Percentiles rank a stretch among this genome's conserved stretches.
These are phyloP conservation scores for Silurus lanzhouensis DNA, from an alignment of 2,797 vertebrate genomes.

Conservation along the genomic window DNA sequence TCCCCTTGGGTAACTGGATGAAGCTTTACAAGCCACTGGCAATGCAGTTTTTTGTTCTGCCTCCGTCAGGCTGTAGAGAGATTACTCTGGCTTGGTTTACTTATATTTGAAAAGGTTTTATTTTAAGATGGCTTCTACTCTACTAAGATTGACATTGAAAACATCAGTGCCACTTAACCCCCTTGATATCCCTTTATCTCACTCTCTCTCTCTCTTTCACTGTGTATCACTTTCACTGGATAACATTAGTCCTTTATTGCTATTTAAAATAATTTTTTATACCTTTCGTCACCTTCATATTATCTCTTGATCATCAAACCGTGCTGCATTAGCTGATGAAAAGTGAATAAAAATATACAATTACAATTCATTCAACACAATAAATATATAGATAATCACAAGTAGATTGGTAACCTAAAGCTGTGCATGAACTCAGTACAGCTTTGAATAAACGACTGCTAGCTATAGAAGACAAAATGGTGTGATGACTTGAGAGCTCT, in stretches of 20 bases:
- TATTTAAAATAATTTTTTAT: neutral
- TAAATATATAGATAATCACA: conserved; percentile 1
- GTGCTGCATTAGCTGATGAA: neutral
- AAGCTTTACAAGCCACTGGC: conserved; percentile 44
- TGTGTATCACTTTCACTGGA: neutral
- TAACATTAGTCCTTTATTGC: neutral
- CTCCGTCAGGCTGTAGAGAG: conserved; percentile 40
- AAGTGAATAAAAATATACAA: conserved; percentile 16
- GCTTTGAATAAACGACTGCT: conserved; percentile 29
- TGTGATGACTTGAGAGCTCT: conserved; percentile 36
- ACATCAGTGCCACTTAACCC: neutral
- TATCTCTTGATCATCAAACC: neutral
- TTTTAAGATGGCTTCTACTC: conserved; percentile 45
- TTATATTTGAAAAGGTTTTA: conserved; percentile 38
- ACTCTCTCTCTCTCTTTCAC: neutral
- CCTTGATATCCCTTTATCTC: neutral
- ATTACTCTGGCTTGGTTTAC: conserved; percentile 47
- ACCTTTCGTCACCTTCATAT: neutral
- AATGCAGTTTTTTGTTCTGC: conserved; percentile 56
- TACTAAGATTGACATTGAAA: conserved; percentile 25
- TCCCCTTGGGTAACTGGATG: conserved; percentile 36
- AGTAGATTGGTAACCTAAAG: neutral
- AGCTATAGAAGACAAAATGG: conserved; percentile 27
- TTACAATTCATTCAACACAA: conserved; percentile 1
- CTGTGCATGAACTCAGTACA: conserved; percentile 5